phyloP scores from a whole-genome alignment of 2,113 vertebrate species.

The Acrocephalus kingi region DNA sequence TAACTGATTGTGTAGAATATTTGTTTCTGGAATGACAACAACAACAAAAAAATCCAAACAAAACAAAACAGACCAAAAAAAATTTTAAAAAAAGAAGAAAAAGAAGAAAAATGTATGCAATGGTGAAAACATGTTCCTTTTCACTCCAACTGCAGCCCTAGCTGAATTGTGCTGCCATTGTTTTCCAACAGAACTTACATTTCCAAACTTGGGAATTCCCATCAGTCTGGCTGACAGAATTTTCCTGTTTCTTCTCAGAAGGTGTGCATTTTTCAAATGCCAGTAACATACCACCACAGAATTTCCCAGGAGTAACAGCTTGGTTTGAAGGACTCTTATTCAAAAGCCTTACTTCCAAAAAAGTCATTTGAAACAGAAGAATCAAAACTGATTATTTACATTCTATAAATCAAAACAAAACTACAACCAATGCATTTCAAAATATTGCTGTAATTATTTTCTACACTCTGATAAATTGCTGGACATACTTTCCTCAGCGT shows the following conservation, averaged over 20 bases:
- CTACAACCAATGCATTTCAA: conserved; percentile 43
- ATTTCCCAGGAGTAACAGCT: conserved; percentile 82
- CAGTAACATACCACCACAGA: conserved; percentile 76
- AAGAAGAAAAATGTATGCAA: neutral
- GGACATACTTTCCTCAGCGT: conserved; percentile 42
- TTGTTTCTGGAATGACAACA: neutral
- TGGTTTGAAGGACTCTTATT: conserved; percentile 65
- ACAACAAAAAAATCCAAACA: neutral
- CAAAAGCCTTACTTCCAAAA: conserved; percentile 59
- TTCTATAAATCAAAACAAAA: conserved; percentile 63
- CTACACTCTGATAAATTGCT: conserved; percentile 42
- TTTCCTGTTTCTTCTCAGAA: conserved; percentile 83
- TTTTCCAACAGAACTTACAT: conserved; percentile 60
- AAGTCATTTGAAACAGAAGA: conserved; percentile 57
- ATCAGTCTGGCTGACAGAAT: conserved; percentile 84
- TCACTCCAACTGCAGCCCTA: conserved; percentile 45
- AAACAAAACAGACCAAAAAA: neutral
- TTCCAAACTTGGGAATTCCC: conserved; percentile 81
- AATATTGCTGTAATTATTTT: conserved; percentile 58
- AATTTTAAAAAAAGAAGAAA: accelerated
- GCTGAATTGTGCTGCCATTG: conserved; percentile 53
- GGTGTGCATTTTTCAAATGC: conserved; percentile 82
- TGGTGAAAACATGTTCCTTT: conserved; percentile 30
- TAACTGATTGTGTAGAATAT: neutral
- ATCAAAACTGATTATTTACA: conserved; percentile 49